phyloP scores from a whole-genome alignment of 2,888 invertebrate genomes.

The Latrodectus hesperus region DNA sequence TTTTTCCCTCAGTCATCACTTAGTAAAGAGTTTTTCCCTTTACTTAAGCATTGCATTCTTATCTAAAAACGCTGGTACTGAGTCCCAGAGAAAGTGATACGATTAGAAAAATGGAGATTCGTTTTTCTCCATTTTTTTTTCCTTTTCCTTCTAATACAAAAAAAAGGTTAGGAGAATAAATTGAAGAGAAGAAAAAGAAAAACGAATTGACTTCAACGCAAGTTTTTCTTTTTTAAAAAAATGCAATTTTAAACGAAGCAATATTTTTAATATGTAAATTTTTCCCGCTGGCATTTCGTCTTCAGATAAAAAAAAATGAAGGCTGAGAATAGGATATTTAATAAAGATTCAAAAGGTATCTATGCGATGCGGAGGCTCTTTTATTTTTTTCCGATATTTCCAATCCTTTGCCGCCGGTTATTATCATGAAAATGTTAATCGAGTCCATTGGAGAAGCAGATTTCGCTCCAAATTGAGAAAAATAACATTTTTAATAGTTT shows the following conservation, averaged over 20 bases:
- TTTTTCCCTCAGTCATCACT: slow-evolving; percentile 11
- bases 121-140: slow-evolving; percentile 8
- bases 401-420: neutral
- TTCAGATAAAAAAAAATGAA: slow-evolving; percentile 13
- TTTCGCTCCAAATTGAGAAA: neutral
- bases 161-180: neutral
- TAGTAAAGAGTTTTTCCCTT: slow-evolving; percentile 27
- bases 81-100: slow-evolving; percentile 24
- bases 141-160: neutral
- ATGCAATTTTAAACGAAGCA: slow-evolving; percentile 22
- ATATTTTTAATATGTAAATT: slow-evolving; percentile 53
- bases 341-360: slow-evolving; percentile 12
- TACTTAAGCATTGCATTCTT: slow-evolving; percentile 36
- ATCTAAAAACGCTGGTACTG: slow-evolving; percentile 12
- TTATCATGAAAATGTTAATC: slow-evolving; percentile 36
- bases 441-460: neutral
- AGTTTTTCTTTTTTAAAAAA: no score
- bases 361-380: neutral
- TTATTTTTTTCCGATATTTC: neutral
- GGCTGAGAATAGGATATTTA: slow-evolving; percentile 3
- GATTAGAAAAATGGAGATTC: slow-evolving; percentile 49
- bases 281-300: slow-evolving; percentile 9
- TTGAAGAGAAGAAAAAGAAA: neutral
- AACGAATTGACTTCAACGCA: neutral
- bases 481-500: neutral